Conservation (phyloP, 2,797 vertebrate genomes). For the Trachurus trachurus region DNA sequence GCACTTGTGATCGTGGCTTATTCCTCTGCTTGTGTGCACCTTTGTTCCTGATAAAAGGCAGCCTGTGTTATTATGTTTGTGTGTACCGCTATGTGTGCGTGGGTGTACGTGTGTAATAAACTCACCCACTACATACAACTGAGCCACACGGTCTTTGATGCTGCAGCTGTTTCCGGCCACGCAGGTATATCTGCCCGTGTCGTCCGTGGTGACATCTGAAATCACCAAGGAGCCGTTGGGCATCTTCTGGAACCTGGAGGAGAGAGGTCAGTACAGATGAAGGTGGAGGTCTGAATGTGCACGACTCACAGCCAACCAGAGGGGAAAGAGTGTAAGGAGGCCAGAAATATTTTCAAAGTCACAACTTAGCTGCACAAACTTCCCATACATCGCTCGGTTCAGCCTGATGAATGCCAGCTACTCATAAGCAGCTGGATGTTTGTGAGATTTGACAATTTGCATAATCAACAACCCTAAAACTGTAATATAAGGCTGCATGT, state of each 20-base stretch:
- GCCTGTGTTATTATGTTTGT: slow-evolving; percentile 11
- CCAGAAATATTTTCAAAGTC: not conserved
- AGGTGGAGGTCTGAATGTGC: not conserved
- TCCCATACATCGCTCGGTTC: not conserved
- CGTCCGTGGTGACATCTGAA: slow-evolving; percentile 90
- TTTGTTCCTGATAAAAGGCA: slow-evolving; percentile 43
- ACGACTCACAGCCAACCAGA: not conserved
- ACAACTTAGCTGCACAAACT: not conserved
- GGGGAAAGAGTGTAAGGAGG: not conserved
- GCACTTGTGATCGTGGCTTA: slow-evolving; percentile 25
- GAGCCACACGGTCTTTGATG: slow-evolving; percentile 92
- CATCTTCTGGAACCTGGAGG: slow-evolving; percentile 93
- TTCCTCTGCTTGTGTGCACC: slow-evolving; percentile 16
- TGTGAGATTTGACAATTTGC: not conserved
- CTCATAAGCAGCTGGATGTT: not conserved
- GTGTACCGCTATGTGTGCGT: not conserved
- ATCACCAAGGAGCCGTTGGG: slow-evolving; percentile 95
- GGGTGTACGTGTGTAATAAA: slow-evolving; percentile 3
- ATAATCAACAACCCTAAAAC: not conserved
- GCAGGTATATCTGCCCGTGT: slow-evolving; percentile 95
- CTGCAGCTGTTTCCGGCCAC: slow-evolving; percentile 97
- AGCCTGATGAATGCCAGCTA: not conserved
- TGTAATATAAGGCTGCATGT: not conserved
- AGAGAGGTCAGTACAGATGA: not conserved
- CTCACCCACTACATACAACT: slow-evolving; percentile 96